These are phyloP conservation scores for Symphodus melops DNA, from an alignment of 2,113 vertebrate species.

Conservation along the genomic window DNA sequence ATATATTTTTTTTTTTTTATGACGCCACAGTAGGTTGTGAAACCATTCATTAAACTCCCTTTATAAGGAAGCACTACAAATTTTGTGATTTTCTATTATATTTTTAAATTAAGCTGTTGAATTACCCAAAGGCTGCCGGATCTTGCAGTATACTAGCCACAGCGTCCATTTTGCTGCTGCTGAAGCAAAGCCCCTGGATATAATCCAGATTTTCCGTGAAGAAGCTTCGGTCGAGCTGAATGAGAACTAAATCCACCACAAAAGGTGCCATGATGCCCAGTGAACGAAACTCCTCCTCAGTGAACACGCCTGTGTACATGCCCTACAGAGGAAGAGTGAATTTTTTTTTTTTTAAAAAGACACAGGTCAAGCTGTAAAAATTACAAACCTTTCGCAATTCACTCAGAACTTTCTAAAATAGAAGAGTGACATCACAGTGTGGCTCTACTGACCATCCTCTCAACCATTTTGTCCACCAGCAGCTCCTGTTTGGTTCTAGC, in stretches of 20 bases:
- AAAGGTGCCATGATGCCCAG: slow-evolving; percentile 82
- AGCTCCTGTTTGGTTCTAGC: slow-evolving; percentile 76
- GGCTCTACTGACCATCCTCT: slow-evolving; percentile 76
- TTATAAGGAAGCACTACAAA: neutral
- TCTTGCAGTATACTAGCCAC: slow-evolving; percentile 81
- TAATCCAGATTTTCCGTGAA: slow-evolving; percentile 75
- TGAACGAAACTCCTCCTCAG: slow-evolving; percentile 78
- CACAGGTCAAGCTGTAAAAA: neutral
- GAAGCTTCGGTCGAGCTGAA: slow-evolving; percentile 76
- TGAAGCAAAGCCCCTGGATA: slow-evolving; percentile 80
- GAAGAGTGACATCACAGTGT: neutral
- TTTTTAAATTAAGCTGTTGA: neutral
- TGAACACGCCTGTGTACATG: slow-evolving; percentile 80
- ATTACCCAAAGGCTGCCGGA: slow-evolving; percentile 77
- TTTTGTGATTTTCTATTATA: neutral
- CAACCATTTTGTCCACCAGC: slow-evolving; percentile 82
- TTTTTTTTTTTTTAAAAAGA: too few species aligned
- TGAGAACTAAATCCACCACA: slow-evolving; percentile 81
- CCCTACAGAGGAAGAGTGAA: slow-evolving; percentile 52
- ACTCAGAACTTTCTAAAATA: neutral
- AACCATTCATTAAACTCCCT: neutral
- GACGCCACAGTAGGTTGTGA: too few species aligned
- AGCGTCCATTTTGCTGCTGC: slow-evolving; percentile 69
- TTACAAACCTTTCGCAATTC: neutral
- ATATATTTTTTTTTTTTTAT: too few species aligned